Conservation (phyloP, 2,113 vertebrate species). For the Pelodiscus sinensis region DNA sequence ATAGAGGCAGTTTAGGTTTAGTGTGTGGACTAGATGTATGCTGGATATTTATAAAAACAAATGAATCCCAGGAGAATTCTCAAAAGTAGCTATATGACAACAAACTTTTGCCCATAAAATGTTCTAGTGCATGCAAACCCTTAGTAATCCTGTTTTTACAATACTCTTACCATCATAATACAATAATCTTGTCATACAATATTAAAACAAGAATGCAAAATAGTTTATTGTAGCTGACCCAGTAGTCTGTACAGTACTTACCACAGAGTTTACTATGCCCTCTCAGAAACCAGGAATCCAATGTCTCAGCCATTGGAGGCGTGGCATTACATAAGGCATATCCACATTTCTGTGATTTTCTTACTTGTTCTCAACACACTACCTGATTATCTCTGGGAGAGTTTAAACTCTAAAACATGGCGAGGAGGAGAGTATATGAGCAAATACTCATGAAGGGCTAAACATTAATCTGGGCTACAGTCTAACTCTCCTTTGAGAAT, state of each 20-base stretch:
- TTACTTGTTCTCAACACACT: background rate
- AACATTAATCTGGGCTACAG: background rate
- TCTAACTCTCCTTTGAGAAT: background rate
- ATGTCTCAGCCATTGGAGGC: background rate
- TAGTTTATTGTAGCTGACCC: accelerated
- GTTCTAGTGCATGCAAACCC: background rate
- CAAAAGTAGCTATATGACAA: background rate
- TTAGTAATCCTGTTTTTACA: background rate
- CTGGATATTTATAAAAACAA: background rate
- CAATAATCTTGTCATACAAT: background rate
- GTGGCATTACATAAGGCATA: accelerated
- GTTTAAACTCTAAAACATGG: background rate
- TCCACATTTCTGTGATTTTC: accelerated
- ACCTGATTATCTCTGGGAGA: background rate
- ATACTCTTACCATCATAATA: background rate
- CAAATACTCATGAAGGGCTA: background rate
- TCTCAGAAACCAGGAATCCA: accelerated
- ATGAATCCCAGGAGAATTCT: background rate
- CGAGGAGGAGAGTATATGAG: background rate
- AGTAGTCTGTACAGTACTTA: background rate
- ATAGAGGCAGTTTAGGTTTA: background rate
- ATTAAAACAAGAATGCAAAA: background rate
- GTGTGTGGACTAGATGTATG: background rate
- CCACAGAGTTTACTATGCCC: accelerated
- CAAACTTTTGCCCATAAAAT: background rate